Conservation (phyloP, 53 echinoderm and acorn worm genomes). For the Paracentrotus lividus region DNA sequence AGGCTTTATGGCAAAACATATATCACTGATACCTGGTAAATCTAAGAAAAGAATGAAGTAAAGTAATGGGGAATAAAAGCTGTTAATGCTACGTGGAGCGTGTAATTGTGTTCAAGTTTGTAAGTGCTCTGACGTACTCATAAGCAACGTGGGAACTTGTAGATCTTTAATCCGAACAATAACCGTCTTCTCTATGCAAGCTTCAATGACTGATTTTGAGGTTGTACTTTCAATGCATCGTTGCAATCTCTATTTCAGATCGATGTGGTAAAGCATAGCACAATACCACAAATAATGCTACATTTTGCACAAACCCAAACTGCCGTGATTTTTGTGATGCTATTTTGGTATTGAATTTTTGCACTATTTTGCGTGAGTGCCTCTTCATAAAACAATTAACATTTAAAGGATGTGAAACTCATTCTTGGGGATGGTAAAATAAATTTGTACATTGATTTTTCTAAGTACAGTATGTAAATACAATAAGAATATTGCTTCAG, state of each 20-base stretch:
- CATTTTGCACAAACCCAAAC: slow-evolving; percentile 6
- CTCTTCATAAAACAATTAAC: background rate
- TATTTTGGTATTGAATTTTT: background rate
- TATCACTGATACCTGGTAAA: background rate
- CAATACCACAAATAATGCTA: background rate
- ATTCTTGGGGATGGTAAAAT: background rate
- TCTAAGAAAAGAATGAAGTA: background rate
- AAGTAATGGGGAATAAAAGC: slow-evolving; percentile 21
- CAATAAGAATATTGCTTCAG: background rate
- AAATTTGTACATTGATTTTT: slow-evolving; percentile 21
- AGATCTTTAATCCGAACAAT: background rate
- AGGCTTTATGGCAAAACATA: background rate
- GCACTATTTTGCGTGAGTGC: background rate
- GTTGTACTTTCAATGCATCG: background rate
- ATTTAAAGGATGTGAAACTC: background rate
- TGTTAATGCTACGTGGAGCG: background rate
- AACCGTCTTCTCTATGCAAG: slow-evolving; percentile 28
- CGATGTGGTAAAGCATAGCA: background rate
- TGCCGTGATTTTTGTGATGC: background rate
- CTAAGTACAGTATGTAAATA: background rate
- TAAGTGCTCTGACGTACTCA: slow-evolving; percentile 11
- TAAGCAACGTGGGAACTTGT: background rate
- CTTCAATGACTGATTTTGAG: slow-evolving; percentile 8
- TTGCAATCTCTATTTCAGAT: background rate
- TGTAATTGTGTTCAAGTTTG: background rate